Evolutionary conservation across 2,888 invertebrate species (phyloP).

Genomic region (Yponomeuta sedellus): DNA sequence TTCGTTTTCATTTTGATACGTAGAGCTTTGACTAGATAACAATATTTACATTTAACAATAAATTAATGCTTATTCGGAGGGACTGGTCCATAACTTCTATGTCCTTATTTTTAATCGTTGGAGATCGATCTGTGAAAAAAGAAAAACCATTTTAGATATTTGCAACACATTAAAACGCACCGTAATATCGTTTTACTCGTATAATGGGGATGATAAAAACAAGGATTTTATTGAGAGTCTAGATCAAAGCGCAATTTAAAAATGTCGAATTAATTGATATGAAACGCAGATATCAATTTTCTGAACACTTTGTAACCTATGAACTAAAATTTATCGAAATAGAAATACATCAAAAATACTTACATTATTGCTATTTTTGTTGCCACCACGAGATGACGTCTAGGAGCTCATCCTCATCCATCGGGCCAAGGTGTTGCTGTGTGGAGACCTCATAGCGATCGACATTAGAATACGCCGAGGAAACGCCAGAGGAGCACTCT

Average conservation of each 20-base stretch:
- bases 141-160: conserved; percentile 23
- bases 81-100: conserved; percentile 46
- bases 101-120: conserved; percentile 4
- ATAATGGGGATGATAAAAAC: neutral
- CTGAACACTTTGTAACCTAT: too few relatives aligned
- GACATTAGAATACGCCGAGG: conserved; percentile 64
- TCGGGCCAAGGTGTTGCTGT: conserved; percentile 80
- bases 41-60: conserved; percentile 36
- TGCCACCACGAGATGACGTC: conserved; percentile 92
- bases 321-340: neutral
- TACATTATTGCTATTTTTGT: conserved; percentile 75
- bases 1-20: conserved; percentile 16
- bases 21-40: conserved; percentile 62
- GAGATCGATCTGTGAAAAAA: conserved; percentile 48
- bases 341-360: conserved; percentile 32
- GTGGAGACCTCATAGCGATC: conserved; percentile 61
- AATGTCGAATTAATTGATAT: too few relatives aligned
- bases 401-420: conserved; percentile 91
- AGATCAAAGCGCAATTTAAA: neutral
- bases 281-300: too few relatives aligned
- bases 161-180: neutral
- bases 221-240: neutral
- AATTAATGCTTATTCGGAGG: conserved; percentile 64
- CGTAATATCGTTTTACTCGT: neutral
- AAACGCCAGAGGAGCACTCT: conserved; percentile 78